Percentiles rank a stretch among this genome's conserved stretches.
Conservation (phyloP, 2,113 vertebrate species). For the Deroptyus accipitrinus region DNA sequence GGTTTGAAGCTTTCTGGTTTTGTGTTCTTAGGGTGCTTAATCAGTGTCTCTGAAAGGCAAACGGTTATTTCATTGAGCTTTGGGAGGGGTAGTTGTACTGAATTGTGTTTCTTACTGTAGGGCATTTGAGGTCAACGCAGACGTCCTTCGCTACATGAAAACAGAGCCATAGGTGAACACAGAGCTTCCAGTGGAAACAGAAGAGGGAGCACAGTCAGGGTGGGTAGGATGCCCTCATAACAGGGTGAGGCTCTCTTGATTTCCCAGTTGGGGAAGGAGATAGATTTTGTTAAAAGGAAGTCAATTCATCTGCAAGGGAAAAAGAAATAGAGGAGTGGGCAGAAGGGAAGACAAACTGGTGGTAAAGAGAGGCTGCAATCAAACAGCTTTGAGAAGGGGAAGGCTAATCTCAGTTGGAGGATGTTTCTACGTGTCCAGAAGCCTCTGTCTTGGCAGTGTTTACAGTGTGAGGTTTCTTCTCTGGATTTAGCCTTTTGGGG, state of each 20-base stretch:
- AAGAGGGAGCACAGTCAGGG: neutral
- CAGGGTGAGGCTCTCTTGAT: neutral
- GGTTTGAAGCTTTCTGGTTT: neutral
- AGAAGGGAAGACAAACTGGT: neutral
- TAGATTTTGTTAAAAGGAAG: neutral
- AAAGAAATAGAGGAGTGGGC: neutral
- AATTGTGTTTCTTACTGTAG: neutral
- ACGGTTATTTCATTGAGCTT: neutral
- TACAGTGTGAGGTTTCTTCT: neutral
- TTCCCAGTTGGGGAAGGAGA: fast-evolving
- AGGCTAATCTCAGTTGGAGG: neutral
- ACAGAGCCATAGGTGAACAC: fast-evolving
- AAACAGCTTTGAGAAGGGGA: neutral
- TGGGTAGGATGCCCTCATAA: neutral
- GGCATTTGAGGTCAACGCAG: neutral
- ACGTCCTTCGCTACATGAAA: fast-evolving
- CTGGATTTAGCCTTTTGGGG: neutral
- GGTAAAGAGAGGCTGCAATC: neutral
- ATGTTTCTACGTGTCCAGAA: neutral
- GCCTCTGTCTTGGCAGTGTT: neutral
- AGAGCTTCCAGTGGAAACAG: neutral
- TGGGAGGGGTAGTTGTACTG: neutral
- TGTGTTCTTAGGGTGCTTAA: neutral
- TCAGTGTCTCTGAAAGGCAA: neutral
- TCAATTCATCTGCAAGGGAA: neutral